These are phyloP conservation scores for Epistrophe grossulariae DNA, from an alignment of 2,888 invertebrate species.

Conservation along the genomic window DNA sequence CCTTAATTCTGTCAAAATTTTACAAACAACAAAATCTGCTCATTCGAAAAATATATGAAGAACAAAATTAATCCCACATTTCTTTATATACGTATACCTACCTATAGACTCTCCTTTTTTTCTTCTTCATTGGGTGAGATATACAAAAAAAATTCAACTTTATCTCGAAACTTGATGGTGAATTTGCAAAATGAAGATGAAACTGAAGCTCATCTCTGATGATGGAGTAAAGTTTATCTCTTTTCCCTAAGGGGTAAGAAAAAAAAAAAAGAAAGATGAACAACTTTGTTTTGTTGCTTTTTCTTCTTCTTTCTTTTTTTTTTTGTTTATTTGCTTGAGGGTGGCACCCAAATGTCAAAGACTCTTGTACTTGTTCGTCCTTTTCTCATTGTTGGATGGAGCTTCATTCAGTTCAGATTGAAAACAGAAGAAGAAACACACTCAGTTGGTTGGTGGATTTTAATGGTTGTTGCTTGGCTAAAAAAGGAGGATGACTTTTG, in stretches of 20 bases:
- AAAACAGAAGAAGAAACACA: slow-evolving; percentile 30
- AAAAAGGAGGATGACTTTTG: slow-evolving; percentile 51
- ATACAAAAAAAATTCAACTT: not conserved
- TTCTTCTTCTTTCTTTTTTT: slow-evolving; percentile 33
- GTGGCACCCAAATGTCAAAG: slow-evolving; percentile 76
- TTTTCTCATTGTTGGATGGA: slow-evolving; percentile 53
- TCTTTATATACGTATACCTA: no score
- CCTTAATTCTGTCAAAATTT: not conserved
- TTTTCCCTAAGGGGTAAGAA: slow-evolving; percentile 24
- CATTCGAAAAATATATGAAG: slow-evolving; percentile 23
- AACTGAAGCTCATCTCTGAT: slow-evolving; percentile 57
- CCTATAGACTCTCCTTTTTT: not conserved
- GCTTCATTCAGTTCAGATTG: slow-evolving; percentile 18
- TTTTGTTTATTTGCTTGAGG: slow-evolving; percentile 62
- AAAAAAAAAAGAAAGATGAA: slow-evolving; percentile 39
- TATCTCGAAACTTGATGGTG: slow-evolving; percentile 52
- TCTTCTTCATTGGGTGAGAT: not conserved
- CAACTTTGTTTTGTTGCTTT: slow-evolving; percentile 52
- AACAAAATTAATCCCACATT: slow-evolving; percentile 71
- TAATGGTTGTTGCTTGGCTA: slow-evolving; percentile 37
- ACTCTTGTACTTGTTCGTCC: slow-evolving; percentile 59
- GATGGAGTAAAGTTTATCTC: slow-evolving; percentile 66
- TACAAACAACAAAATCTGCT: slow-evolving; percentile 50
- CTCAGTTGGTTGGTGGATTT: slow-evolving; percentile 43
- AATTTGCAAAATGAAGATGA: slow-evolving; percentile 68